phyloP scores from a whole-genome alignment of 2,113 vertebrate genomes.

The Pedetes capensis region DNA sequence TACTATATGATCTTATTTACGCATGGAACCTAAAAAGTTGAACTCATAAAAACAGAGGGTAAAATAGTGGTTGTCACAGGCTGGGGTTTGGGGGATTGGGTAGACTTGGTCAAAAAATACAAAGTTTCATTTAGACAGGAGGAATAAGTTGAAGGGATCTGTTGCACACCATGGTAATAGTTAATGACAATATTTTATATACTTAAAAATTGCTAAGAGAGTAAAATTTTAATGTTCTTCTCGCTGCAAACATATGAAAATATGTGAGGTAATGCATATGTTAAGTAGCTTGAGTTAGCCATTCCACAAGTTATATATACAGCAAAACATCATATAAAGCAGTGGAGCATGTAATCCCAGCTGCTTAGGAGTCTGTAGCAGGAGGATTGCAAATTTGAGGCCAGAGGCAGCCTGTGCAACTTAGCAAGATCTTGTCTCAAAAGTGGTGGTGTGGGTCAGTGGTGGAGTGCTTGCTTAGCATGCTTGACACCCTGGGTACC shows the following conservation, averaged over 20 bases:
- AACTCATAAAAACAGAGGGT: not conserved
- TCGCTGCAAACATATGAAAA: not conserved
- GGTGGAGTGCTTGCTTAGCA: too few species aligned
- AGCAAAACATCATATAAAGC: not conserved
- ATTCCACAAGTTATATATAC: not conserved
- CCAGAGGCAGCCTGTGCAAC: too few species aligned
- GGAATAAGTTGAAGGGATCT: not conserved
- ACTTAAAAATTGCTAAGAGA: not conserved
- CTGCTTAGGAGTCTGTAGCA: too few species aligned
- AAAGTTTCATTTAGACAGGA: too few species aligned
- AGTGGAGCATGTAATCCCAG: too few species aligned
- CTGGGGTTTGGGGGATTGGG: not conserved
- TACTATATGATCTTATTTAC: not conserved
- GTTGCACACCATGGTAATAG: not conserved
- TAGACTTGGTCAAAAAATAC: not conserved
- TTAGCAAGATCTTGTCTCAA: too few species aligned
- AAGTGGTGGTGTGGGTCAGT: too few species aligned
- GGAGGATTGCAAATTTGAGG: too few species aligned
- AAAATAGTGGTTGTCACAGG: not conserved
- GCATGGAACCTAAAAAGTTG: not conserved
- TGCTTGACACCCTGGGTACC: too few species aligned
- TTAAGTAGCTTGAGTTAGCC: not conserved
- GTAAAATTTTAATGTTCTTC: not conserved
- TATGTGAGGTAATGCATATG: not conserved
- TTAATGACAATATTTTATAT: not conserved